These are phyloP conservation scores for Epistrophe eligans DNA, from an alignment of 2,888 invertebrate species.

Conservation along the genomic window DNA sequence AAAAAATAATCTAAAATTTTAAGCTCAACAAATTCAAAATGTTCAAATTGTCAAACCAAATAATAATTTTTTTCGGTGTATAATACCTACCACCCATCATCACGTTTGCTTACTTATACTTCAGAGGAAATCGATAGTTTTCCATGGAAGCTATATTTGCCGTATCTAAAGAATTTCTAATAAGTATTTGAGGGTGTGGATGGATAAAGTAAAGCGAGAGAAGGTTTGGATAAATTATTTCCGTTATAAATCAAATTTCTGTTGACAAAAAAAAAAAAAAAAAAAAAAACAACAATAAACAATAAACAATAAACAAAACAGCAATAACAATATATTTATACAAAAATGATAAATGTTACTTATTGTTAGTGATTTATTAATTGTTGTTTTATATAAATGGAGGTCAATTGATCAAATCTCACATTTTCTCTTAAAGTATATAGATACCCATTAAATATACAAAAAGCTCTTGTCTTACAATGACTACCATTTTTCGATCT, in stretches of 20 bases:
- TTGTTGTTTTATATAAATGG: background rate
- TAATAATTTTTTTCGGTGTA: background rate
- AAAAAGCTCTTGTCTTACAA: background rate
- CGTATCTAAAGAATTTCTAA: conserved; percentile 47
- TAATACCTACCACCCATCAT: conserved; percentile 12
- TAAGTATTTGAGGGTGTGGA: conserved; percentile 46
- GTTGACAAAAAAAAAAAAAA: background rate
- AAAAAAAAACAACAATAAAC: background rate
- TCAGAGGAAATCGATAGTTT: conserved; percentile 47
- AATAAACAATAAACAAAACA: background rate
- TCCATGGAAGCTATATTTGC: conserved; percentile 36
- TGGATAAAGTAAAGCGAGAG: background rate
- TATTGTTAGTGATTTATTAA: background rate
- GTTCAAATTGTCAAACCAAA: background rate
- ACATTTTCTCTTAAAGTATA: background rate
- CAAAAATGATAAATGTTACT: background rate
- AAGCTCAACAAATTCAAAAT: background rate
- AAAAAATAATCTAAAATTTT: too few relatives aligned
- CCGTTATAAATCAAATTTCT: conserved; percentile 10
- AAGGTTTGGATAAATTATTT: conserved; percentile 6
- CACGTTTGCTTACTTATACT: conserved; percentile 22
- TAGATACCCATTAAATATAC: background rate
- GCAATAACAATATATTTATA: background rate
- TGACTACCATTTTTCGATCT: background rate
- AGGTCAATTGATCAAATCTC: conserved; percentile 17